Percentiles rank a stretch among this genome's conserved stretches.
phyloP scores from a whole-genome alignment of 2,888 invertebrate genomes.

The Acheta domesticus region DNA sequence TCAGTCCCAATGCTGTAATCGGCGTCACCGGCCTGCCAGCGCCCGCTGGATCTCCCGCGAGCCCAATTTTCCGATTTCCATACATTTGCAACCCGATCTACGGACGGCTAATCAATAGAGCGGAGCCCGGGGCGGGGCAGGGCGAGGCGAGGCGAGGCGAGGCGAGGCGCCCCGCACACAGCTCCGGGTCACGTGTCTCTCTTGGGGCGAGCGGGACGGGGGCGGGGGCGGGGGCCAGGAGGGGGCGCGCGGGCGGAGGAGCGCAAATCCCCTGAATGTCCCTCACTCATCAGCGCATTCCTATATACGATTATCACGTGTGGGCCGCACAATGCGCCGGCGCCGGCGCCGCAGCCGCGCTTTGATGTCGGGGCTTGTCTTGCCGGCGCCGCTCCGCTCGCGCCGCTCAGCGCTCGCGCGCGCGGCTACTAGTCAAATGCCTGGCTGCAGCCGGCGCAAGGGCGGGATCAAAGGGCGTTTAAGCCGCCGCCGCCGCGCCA shows the following conservation, averaged over 20 bases:
- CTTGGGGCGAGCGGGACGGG: not conserved
- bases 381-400: not conserved
- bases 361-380: not conserved
- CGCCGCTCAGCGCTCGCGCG: not conserved
- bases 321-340: not conserved
- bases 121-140: not conserved
- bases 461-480: slow-evolving; percentile 18
- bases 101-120: slow-evolving; percentile 33
- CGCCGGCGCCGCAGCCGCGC: not conserved
- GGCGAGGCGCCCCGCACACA: slow-evolving; percentile 11
- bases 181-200: not conserved
- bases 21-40: slow-evolving; percentile 23
- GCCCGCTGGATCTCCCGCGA: slow-evolving; percentile 19
- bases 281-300: slow-evolving; percentile 18
- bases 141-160: not conserved
- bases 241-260: not conserved
- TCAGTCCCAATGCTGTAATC: slow-evolving; percentile 33
- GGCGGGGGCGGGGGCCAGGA: not conserved
- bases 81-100: slow-evolving; percentile 37
- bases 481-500: not conserved
- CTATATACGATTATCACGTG: slow-evolving; percentile 18
- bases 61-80: slow-evolving; percentile 36
- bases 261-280: slow-evolving; percentile 11
- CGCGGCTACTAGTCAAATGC: slow-evolving; percentile 6
- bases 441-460: not conserved